Conservation (phyloP, 2,797 vertebrate genomes). For the Cichlasoma orientale region DNA sequence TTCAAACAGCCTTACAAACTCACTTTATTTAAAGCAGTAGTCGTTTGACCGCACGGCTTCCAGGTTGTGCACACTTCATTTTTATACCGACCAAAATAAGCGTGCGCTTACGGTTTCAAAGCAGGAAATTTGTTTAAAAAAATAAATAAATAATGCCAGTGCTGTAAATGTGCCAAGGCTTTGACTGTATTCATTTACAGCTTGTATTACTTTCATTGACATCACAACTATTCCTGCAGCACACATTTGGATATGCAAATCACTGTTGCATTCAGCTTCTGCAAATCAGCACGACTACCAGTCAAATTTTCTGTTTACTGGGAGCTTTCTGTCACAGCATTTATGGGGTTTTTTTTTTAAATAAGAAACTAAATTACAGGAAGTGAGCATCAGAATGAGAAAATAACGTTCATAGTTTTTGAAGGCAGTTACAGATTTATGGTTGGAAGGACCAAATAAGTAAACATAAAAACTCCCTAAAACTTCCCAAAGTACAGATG, state of each 20-base stretch:
- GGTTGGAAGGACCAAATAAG: not conserved
- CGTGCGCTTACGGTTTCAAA: not conserved
- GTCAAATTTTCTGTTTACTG: not conserved
- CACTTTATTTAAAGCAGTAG: not conserved
- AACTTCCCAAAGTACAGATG: conserved; percentile 11
- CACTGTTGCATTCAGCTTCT: not conserved
- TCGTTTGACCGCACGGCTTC: not conserved
- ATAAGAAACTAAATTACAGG: not conserved
- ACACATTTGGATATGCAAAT: conserved; percentile 50
- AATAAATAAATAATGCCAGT: not conserved
- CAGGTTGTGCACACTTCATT: conserved; percentile 1
- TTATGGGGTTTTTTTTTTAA: no score
- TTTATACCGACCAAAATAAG: not conserved
- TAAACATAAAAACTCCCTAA: not conserved
- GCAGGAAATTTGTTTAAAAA: not conserved
- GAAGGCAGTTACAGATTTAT: not conserved
- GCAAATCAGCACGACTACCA: conserved; percentile 23
- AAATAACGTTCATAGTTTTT: not conserved
- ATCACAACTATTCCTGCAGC: conserved; percentile 11
- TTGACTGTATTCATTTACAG: not conserved
- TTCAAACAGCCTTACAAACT: not conserved
- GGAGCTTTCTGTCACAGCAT: not conserved
- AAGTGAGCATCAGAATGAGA: not conserved
- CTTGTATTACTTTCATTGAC: not conserved
- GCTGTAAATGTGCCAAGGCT: conserved; percentile 8